phyloP scores from a whole-genome alignment of 1,140 invertebrate species.

The Palaemon carinicauda region DNA sequence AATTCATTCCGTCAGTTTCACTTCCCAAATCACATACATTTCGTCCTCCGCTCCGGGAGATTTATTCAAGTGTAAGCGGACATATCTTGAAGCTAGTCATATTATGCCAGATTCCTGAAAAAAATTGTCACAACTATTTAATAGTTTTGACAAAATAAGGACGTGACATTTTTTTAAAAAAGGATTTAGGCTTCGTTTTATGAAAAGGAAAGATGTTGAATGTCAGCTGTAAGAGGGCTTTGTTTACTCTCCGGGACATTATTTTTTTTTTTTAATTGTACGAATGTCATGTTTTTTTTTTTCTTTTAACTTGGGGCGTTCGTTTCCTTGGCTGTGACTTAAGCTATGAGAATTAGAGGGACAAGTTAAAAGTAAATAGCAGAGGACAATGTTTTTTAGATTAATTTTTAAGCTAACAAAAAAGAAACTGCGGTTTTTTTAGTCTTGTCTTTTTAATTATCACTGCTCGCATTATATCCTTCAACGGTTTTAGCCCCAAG shows the following conservation, averaged over 20 bases:
- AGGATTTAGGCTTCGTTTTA: neutral
- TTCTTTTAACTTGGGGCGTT: neutral
- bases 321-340: conserved; percentile 51
- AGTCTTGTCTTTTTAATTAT: no score
- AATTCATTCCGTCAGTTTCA: no score
- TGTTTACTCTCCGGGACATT: neutral
- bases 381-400: no score
- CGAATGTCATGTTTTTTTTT: neutral
- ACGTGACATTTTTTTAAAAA: no score
- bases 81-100: conserved; percentile 53
- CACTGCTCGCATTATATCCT: no score
- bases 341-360: neutral
- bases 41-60: neutral
- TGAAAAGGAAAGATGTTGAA: conserved; percentile 43
- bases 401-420: no score
- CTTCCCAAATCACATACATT: neutral
- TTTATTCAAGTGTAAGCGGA: conserved; percentile 10
- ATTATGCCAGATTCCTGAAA: neutral
- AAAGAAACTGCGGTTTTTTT: no score
- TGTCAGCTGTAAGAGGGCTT: conserved; percentile 35
- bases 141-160: no score
- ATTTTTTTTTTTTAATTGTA: neutral
- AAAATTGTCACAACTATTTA: neutral
- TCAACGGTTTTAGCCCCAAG: no score
- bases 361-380: no score